These are phyloP conservation scores for Ceraclea dissimilis DNA, from an alignment of 2,888 invertebrate species.

Conservation along the genomic window DNA sequence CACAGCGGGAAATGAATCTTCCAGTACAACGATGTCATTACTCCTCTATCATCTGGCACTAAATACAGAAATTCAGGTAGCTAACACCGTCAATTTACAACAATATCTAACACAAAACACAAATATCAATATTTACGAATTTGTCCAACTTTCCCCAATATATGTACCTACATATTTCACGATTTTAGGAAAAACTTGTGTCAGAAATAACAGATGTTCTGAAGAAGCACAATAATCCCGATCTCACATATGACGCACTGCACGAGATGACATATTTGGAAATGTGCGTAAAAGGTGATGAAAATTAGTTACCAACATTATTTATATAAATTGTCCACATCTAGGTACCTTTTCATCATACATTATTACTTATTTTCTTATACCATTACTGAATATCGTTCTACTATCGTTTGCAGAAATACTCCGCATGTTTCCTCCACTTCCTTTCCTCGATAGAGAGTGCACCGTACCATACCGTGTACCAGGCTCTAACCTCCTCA, in stretches of 20 bases:
- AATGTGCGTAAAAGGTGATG: constrained; percentile 25
- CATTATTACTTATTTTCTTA: no score
- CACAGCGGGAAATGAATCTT: constrained; percentile 25
- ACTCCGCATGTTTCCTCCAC: constrained; percentile 39
- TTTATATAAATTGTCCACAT: no score
- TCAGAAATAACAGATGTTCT: constrained; percentile 17
- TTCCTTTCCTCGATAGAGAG: constrained; percentile 30
- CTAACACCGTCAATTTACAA: not conserved
- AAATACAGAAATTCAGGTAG: constrained; percentile 21
- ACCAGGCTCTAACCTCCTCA: constrained; percentile 24
- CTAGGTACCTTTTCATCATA: no score
- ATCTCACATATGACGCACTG: constrained; percentile 19
- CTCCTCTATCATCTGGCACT: constrained; percentile 22
- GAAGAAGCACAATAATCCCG: constrained; percentile 9
- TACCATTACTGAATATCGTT: no score
- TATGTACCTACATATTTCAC: not conserved
- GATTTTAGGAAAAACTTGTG: constrained; percentile 19
- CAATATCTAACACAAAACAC: not conserved
- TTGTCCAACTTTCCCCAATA: no score
- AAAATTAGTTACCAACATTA: no score
- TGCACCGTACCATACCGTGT: constrained; percentile 28
- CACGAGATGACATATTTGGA: constrained; percentile 21
- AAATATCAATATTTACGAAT: no score
- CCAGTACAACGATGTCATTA: constrained; percentile 24
- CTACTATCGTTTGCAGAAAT: constrained; percentile 33